Base-by-base conservation (phyloP, 2,888 invertebrate genomes). In the Bellardia pandia region DNA sequence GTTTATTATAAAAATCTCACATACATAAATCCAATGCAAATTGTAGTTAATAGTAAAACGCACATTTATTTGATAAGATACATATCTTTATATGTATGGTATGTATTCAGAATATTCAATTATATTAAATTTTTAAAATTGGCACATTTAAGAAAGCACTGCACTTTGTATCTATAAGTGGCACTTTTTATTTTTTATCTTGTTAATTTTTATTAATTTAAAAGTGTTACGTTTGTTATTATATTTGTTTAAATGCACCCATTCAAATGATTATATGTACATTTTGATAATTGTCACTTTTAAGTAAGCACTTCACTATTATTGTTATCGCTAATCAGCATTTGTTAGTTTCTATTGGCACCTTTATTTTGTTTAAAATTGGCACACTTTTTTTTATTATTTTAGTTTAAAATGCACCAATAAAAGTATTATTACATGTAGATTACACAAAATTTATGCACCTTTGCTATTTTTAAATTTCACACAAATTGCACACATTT, bases 31-130 rank as follows among this genome's bases (percentile, higher is more conserved):
- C 23, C 23, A 79, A 84, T 68, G 51, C 30, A 45, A 53, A 40
- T 74, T 42, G 51, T 66, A 53, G 58, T 68, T 68, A 42, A 68
- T 85, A 68, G 66, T 68, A 14, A 79, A 85, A 62, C 42, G 85
- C 85, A 79, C 85, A 68, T 75, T 11, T 66, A 83, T 77, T 86
- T 85, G 80, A 69, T 88, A 86, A 82, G 71, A 62, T 58, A 76
- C 23, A 23, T 23, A 23, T 1, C 23, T 23, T 23, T 66, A 13
- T 45, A 45, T 81, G 3, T 37, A 5, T 37, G 37, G 3, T 37
- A 5, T 37, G 37, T 6, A 37, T 37, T 37, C 72, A 60, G 42
- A 40, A 13, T 74, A 58, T 66, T 71, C 33, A 16, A n/a, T 14
- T 14, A 13, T 53, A 40, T 68, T 45, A 51, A 13, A 48, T 69